Evolutionary conservation across 1,140 invertebrate species (phyloP), one percentile per base, ranked within the genome.

Genomic region (Sitophilus oryzae): DNA sequence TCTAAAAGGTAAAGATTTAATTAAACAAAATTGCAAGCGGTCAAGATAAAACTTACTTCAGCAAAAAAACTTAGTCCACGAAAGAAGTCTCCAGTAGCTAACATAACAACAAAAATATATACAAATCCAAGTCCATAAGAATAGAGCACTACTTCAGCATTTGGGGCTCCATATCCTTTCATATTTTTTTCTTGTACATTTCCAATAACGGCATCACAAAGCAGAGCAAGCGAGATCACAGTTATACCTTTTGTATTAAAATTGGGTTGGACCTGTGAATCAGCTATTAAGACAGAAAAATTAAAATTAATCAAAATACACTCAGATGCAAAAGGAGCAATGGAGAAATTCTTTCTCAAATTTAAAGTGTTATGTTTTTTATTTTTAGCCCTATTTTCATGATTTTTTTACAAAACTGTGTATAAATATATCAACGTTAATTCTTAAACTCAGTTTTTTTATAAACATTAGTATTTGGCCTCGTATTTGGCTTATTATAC

Each of bases 101-200:
- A 60, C 66, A 93, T 82, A 4, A 88, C 83, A n/a, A 84, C 60
- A 36, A 93, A 76, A 37, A 96, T 79, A 70, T 95, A 95, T 0
- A 88, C 25, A 70, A 91, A 89, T 22, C 91, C 94, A 65, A 96
- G 82, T 1, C 83, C 82, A 74, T 96, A 96, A 0, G 93, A 96
- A 70, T 93, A 96, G 20, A 96, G 78, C 2, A 97, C 92, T 56
- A 98, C 86, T 81, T 96, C 93, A 55, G 85, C 86, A 76, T 93
- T 96, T 1, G 82, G 78, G 2, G 89, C 90, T 60, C 83, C 79
- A 67, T 85, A 80, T 54, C 82, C 79, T 65, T 90, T 91, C 84
- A 97, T 92, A 0, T 84, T 83, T 74, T 96, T 95, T 71, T 97
- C 94, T 76, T 97, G 93, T 2, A 96, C 85, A 78, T 98, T 98